Base-by-base conservation (phyloP, 2,797 vertebrate species). In the Microctenopoma steveboyesi region DNA sequence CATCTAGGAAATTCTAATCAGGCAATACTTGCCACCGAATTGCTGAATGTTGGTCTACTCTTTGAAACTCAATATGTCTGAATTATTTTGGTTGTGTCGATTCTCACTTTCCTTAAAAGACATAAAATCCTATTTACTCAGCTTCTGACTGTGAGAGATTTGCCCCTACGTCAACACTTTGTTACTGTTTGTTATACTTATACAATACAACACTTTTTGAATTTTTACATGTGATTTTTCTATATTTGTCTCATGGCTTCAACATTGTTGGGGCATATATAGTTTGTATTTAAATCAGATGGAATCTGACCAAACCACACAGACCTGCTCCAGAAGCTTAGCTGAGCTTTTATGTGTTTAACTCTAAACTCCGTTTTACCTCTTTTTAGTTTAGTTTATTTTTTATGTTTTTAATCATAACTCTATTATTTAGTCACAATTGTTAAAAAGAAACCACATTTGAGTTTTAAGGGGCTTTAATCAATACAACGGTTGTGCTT, bases 1-100 rank as follows among this genome's bases (percentile, higher is more conserved):
- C 37, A 63, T 60, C 10, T 74, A 78, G 50, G 67, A 56, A 81
- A 28, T 54, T 27, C 30, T 30, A 10, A 77, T 12, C 65, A 56
- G 78, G 67, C 6, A 45, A 15, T 33, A 54, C 27, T 58, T 79
- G 64, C 81, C 28, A 35, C 46, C 12, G n/a, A 79, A 71, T 35
- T 70, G 54, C 57, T 45, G 51, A 73, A 66, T 71, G 75, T 72
- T 77, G 69, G 76, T 67, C 33, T 69, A 73, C 51, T 72, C 2
- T 64, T 66, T 74, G 56, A 72, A 65, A 61, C 79, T 50, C 75
- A 39, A 45, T 53, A 16, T 69, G 52, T 74, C 22, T 64, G 35
- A 81, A 52, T 30, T 70, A 43, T 72, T 65, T 66, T 40, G 48
- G 10, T 67, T 74, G 47, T 62, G 55, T 54, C 1, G 7, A 45